Evolutionary conservation across 64 coral and sea anemone species (phyloP), one percentile per base, ranked within the genome.

Genomic region (Montipora sp.): DNA sequence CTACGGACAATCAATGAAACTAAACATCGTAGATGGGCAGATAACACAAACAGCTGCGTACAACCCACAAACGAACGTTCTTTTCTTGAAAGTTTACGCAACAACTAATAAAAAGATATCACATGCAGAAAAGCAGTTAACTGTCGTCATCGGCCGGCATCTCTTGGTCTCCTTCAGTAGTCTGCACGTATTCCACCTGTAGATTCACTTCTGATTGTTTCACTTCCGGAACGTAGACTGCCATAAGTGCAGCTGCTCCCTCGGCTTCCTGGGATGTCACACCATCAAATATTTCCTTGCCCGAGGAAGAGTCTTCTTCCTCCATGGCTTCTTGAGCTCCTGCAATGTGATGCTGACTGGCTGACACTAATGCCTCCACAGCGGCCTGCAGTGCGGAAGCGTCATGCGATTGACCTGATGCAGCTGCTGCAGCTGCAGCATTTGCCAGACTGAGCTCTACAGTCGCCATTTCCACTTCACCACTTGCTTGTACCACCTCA

Each of bases 381-480:
- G 96, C 96, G 10, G 96, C 96, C 68, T 98, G 96, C 21, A 98
- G 65, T 18, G 96, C 96, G 18, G 96, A 95, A 10, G 77, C 89
- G 13, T 93, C 96, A 14, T 89, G 96, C 1, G 96, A 93, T 12
- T 83, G 51, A 61, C 77, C 89, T 27, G 93, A 86, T 1, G 78
- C 93, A 61, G 82, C 90, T 18, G 91, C 82, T 1, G 74, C 91
- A 16, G 82, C 90, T 9, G 91, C 82, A 8, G 74, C 91, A 24
- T 77, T 84, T 6, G 91, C 83, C 14, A 93, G 76, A 59, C 75
- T 79, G 6, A 98, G 87, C 81, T 98, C 96, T 11, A 98, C 92
- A 51, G 96, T 98, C 3, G 96, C 92, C 96, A 98, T 98, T 75
- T 98, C 96, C 5, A 98, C 93, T 51, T 98, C 96, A 23, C 89